phyloP scores from a whole-genome alignment of 30 jellyfish, hydroid and myxozoan species.

The Hydractinia symbiolongicarpus region DNA sequence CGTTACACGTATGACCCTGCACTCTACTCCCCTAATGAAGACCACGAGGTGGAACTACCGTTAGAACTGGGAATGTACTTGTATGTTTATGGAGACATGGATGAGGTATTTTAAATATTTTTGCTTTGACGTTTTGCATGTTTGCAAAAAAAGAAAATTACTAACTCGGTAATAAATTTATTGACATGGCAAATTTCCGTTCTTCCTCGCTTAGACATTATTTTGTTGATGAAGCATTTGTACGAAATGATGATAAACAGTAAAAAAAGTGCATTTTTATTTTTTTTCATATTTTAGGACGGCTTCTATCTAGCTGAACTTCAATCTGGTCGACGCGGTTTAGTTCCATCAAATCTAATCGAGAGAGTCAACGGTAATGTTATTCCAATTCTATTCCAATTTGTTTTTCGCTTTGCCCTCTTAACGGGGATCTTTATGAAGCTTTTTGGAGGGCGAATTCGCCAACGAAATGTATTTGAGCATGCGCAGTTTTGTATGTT shows the following conservation, averaged over 20 bases:
- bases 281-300: slow-evolving; percentile 40
- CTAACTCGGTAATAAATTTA: too few relatives aligned
- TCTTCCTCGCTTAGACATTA: too few relatives aligned
- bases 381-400: not conserved
- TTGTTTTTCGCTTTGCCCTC: not conserved
- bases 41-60: slow-evolving; percentile 62
- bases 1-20: slow-evolving; percentile 76
- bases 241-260: not conserved
- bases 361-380: slow-evolving; percentile 60
- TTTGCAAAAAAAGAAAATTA: too few relatives aligned
- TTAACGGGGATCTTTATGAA: not conserved
- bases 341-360: slow-evolving; percentile 76
- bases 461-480: too few relatives aligned
- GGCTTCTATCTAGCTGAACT: slow-evolving; percentile 84
- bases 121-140: not conserved
- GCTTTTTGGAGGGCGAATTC: too few relatives aligned
- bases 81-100: slow-evolving; percentile 75
- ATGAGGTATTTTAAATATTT: slow-evolving; percentile 42
- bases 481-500: too few relatives aligned
- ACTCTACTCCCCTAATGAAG: slow-evolving; percentile 77
- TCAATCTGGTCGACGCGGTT: slow-evolving; percentile 79
- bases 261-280: not conserved
- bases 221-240: too few relatives aligned
- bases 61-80: slow-evolving; percentile 65
- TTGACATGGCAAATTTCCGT: too few relatives aligned